Conservation (phyloP, 2,797 vertebrate genomes). For the Numenius phaeopus region DNA sequence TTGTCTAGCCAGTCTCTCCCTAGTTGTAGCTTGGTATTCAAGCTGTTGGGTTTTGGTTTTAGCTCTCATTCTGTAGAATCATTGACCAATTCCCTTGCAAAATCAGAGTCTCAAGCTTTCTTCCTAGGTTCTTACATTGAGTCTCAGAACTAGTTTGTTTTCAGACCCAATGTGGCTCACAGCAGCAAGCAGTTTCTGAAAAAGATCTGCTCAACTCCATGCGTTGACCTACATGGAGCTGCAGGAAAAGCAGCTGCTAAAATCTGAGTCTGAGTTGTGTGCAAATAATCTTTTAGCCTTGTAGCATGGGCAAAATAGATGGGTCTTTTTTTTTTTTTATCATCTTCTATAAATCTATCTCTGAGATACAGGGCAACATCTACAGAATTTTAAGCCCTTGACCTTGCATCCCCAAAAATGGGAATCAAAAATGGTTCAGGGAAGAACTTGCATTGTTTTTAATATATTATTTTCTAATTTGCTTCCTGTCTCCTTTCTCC, state of each 20-base stretch:
- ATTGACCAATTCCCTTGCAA: neutral
- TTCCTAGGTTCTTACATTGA: neutral
- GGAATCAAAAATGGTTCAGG: neutral
- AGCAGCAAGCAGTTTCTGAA: neutral
- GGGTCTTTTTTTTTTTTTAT: neutral
- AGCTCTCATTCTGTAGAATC: neutral
- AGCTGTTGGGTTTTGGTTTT: neutral
- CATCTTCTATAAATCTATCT: accelerated
- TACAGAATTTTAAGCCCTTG: neutral
- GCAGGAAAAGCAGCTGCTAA: neutral
- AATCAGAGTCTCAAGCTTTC: neutral
- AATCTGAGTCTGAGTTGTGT: neutral
- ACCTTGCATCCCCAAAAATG: neutral
- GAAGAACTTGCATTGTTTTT: neutral
- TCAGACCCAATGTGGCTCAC: neutral
- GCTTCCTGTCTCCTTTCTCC: neutral
- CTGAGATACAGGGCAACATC: neutral
- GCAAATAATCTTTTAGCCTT: neutral
- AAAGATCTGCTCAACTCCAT: neutral
- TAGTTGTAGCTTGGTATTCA: neutral
- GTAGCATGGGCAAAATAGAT: neutral
- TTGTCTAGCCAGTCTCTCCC: neutral
- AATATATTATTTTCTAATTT: neutral
- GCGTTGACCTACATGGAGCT: neutral
- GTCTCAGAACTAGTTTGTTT: neutral